These are phyloP conservation scores for Sympetrum striolatum DNA, from an alignment of 2,888 invertebrate genomes.

Conservation along the genomic window DNA sequence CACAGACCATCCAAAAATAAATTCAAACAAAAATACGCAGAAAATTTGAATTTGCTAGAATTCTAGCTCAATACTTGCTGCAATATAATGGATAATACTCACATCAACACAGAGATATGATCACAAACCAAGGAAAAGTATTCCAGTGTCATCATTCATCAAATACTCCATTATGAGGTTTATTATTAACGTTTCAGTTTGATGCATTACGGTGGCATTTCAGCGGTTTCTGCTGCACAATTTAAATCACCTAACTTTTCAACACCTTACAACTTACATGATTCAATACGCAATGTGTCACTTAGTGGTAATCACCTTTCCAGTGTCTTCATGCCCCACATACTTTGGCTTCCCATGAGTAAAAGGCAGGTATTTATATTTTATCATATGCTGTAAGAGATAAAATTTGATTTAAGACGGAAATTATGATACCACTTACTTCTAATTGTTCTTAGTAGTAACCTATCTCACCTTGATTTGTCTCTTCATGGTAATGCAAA, in stretches of 20 bases:
- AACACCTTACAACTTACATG: conserved; percentile 43
- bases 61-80: neutral
- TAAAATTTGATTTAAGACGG: neutral
- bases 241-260: conserved; percentile 32
- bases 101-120: conserved; percentile 14
- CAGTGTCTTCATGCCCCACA: conserved; percentile 69
- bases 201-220: conserved; percentile 9
- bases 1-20: conserved; percentile 9
- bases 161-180: conserved; percentile 15
- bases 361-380: conserved; percentile 98
- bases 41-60: neutral
- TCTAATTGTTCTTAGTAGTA: neutral
- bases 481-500: conserved; percentile 99
- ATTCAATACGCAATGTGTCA: conserved; percentile 43
- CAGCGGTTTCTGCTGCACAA: neutral
- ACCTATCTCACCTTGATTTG: conserved; percentile 88
- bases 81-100: neutral
- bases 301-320: conserved; percentile 55
- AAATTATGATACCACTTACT: neutral
- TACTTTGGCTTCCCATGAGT: conserved; percentile 97
- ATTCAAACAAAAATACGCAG: neutral
- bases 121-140: conserved; percentile 25
- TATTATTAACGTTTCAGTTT: conserved; percentile 1
- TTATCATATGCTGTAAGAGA: conserved; percentile 95
- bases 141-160: conserved; percentile 32